Evolutionary conservation across 2,888 invertebrate species (phyloP).

Genomic region (Hypomecis punctinalis): DNA sequence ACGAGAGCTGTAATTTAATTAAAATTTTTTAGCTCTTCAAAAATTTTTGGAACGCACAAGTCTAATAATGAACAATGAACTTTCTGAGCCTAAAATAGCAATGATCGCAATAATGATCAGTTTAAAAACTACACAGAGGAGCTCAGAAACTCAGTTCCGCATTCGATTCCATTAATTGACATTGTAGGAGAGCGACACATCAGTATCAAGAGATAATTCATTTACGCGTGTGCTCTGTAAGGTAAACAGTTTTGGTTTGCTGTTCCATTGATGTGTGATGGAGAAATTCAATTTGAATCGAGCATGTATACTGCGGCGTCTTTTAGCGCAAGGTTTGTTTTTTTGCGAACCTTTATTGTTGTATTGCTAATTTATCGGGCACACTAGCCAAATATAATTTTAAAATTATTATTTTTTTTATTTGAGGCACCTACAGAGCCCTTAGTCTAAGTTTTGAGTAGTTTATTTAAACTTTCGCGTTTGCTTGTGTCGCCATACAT

Average conservation of each 20-base stretch:
- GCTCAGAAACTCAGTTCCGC: slow-evolving; percentile 36
- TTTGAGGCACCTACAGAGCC: too few relatives aligned
- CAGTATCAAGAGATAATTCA: slow-evolving; percentile 33
- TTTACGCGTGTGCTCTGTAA: slow-evolving; percentile 18
- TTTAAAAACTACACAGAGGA: too few relatives aligned
- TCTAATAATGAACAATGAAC: too few relatives aligned
- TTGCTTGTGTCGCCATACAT: too few relatives aligned
- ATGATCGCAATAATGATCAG: too few relatives aligned
- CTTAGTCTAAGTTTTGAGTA: too few relatives aligned
- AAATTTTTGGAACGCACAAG: too few relatives aligned
- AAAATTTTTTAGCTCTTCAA: too few relatives aligned
- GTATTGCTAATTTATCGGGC: slow-evolving; percentile 16
- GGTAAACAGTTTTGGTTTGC: slow-evolving; percentile 16
- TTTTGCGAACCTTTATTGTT: slow-evolving; percentile 9
- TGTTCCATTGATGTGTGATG: slow-evolving; percentile 13
- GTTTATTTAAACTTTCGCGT: too few relatives aligned
- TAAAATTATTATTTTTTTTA: too few relatives aligned
- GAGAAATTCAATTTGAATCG: slow-evolving; percentile 22
- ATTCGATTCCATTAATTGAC: slow-evolving; percentile 48
- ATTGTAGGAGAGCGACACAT: slow-evolving; percentile 35
- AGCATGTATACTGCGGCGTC: slow-evolving; percentile 20
- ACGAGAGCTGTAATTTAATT: too few relatives aligned
- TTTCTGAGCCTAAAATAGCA: too few relatives aligned
- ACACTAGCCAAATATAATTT: slow-evolving; percentile 1
- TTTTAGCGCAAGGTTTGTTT: slow-evolving; percentile 8